Percentiles rank a stretch among this genome's conserved stretches.
phyloP scores from a whole-genome alignment of 1,140 invertebrate genomes.

The Zaprionus vittiger region DNA sequence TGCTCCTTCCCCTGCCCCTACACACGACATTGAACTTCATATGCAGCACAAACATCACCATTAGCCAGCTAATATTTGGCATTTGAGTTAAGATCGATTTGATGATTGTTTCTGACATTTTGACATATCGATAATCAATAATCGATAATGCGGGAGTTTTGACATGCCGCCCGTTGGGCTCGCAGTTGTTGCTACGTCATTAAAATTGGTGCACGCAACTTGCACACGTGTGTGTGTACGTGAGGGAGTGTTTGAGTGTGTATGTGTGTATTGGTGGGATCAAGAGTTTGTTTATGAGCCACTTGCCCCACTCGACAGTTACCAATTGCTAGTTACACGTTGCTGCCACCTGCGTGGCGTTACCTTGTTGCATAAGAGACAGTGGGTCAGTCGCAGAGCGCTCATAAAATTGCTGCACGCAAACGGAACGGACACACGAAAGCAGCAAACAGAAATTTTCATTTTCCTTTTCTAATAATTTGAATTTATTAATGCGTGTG shows the following conservation, averaged over 20 bases:
- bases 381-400: slow-evolving; percentile 8
- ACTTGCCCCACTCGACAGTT: slow-evolving; percentile 12
- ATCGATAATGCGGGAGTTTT: slow-evolving; percentile 22
- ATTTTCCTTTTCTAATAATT: slow-evolving; percentile 59
- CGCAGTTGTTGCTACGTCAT: neutral
- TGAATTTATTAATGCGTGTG: slow-evolving; percentile 74
- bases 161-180: slow-evolving; percentile 19
- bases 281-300: slow-evolving; percentile 26
- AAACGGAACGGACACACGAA: slow-evolving; percentile 35
- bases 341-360: slow-evolving; percentile 20
- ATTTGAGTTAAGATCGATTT: slow-evolving; percentile 24
- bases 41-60: slow-evolving; percentile 48
- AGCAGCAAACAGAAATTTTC: slow-evolving; percentile 11
- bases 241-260: neutral
- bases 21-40: slow-evolving; percentile 67
- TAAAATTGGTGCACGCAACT: slow-evolving; percentile 31
- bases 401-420: slow-evolving; percentile 46
- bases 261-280: slow-evolving; percentile 5
- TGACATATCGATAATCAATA: slow-evolving; percentile 20
- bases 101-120: slow-evolving; percentile 16
- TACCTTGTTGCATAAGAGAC: slow-evolving; percentile 50
- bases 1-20: neutral
- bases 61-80: slow-evolving; percentile 52
- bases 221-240: neutral
- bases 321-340: slow-evolving; percentile 19